A percentile compares a stretch with the other conserved stretches of the same genome.
These are phyloP conservation scores for Pluvialis apricaria DNA, from an alignment of 2,113 vertebrate genomes.

Conservation along the genomic window DNA sequence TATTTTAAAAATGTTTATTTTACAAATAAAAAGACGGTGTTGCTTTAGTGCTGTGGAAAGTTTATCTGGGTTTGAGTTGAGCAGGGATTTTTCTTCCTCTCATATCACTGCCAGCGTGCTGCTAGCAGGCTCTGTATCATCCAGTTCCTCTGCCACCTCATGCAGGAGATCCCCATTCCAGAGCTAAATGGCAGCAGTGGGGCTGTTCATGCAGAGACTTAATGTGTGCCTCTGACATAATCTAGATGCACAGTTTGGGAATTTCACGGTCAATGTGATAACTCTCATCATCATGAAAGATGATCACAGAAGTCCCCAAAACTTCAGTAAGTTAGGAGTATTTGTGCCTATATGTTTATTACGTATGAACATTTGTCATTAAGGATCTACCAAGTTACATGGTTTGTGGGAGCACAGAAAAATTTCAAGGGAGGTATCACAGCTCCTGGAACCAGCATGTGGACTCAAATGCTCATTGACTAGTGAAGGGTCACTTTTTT, in stretches of 20 bases:
- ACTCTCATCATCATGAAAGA: background rate
- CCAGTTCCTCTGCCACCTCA: background rate
- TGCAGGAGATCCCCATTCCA: background rate
- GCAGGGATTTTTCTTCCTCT: background rate
- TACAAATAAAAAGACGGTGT: background rate
- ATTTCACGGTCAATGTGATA: background rate
- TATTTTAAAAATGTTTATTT: background rate
- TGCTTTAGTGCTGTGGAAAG: background rate
- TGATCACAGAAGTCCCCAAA: background rate
- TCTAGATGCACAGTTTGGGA: background rate
- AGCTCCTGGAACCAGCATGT: background rate
- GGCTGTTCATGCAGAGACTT: background rate
- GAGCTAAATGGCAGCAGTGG: background rate
- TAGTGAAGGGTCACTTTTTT: background rate
- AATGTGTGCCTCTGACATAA: background rate
- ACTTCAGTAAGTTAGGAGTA: background rate
- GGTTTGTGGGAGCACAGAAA: background rate
- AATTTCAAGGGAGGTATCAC: background rate
- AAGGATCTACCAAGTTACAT: background rate
- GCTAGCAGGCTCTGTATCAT: background rate
- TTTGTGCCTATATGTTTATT: background rate
- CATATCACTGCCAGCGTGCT: background rate
- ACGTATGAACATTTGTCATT: background rate
- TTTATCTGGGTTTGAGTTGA: background rate
- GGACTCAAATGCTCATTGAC: background rate